Percentiles rank a stretch among this genome's conserved stretches.
These are phyloP conservation scores for Tor tambroides DNA, from an alignment of 2,113 vertebrate genomes.

Conservation along the genomic window DNA sequence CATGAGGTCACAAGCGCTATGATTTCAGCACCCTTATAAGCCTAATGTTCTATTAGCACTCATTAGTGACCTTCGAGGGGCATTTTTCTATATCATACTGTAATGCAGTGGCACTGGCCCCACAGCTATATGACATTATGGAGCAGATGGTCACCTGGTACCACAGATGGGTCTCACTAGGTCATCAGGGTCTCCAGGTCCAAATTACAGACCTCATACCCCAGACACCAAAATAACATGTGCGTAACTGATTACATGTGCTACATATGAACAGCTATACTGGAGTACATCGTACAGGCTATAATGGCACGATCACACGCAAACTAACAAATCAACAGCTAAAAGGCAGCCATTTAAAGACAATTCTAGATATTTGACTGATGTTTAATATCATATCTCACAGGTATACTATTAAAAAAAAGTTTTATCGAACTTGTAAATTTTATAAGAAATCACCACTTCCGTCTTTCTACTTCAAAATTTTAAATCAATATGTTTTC, in stretches of 20 bases:
- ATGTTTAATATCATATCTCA: background rate
- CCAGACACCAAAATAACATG: conserved; percentile 40
- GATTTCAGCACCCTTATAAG: background rate
- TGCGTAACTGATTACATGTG: background rate
- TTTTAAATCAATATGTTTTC: too few species aligned
- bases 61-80: too few species aligned
- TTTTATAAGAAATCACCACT: too few species aligned
- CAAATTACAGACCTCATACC: conserved; percentile 37
- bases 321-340: background rate
- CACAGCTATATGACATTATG: background rate
- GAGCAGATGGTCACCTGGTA: conserved; percentile 48
- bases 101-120: background rate
- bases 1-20: too few species aligned
- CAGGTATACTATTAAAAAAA: background rate
- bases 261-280: background rate
- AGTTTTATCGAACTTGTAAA: too few species aligned
- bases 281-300: background rate
- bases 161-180: conserved; percentile 57
- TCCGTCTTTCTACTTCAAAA: too few species aligned
- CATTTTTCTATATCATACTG: background rate
- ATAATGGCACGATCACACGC: background rate
- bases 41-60: background rate
- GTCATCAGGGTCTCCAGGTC: conserved; percentile 34
- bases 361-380: background rate
- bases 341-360: background rate